Evolutionary conservation across 2,888 invertebrate species (phyloP), one percentile per base, ranked within the genome.

Genomic region (Cheilosia variabilis): DNA sequence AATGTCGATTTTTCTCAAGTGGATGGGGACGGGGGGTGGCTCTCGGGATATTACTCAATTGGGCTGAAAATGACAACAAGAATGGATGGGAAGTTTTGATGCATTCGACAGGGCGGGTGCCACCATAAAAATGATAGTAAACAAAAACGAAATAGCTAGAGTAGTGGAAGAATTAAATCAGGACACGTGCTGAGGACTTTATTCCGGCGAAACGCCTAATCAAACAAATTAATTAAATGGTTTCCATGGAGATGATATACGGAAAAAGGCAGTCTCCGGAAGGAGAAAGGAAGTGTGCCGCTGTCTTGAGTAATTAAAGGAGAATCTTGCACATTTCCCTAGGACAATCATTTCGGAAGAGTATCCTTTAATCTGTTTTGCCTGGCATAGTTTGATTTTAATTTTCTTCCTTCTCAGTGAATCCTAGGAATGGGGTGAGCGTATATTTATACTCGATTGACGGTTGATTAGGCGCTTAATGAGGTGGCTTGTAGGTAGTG

Each of bases 381-480:
- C 55, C 55, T 41, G 50, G 63, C 37, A 55, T 80, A 24, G 75
- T 55, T 83, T 78, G 72, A 53, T 50, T 83, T 83, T 66, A 62
- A 57, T 62, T 37, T 62, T 60, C n/a, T 73, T 66, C 43, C 52
- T 66, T n/a, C 24, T 34, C 43, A 19, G 3, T 50, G 31, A 37
- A 6, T 17, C 37, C 7, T 10, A 19, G 57, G 50, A 43, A 45
- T 78, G 65, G 19, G n/a, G 27, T 58, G 65, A 79, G 79, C 79
- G n/a, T n/a, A n/a, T n/a, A n/a, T n/a, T n/a, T 47, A 60, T 50
- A 60, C 60, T 66, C 63, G 52, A 71, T 71, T 71, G 81, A 89
- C 90, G 89, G 89, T 89, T 90, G 91, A 90, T 90, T 90, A 90
- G 90, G 88, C 90, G 88, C 91, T 89, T 90, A 90, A 90, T 91